Base-by-base conservation (phyloP, 2,113 vertebrate species). In the Cottus gobio region DNA sequence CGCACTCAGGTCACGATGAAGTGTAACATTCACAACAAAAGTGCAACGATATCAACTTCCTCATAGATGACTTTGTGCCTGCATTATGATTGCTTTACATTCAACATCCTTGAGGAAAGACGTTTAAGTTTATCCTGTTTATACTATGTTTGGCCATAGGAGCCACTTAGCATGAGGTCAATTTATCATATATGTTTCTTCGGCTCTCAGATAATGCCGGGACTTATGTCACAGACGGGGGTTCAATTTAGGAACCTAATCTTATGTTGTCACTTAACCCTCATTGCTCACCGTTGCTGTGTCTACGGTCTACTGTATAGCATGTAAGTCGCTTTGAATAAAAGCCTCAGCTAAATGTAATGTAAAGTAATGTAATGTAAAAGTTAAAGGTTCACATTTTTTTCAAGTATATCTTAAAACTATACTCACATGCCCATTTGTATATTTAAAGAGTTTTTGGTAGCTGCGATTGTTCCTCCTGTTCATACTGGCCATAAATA, bases 1-100 rank as follows among this genome's bases (percentile, higher is more conserved):
- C 74, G 63, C 63, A 48, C 72, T 82, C 68, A 69, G 89, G 83
- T 86, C 79, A 77, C 15, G 1, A 11, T 6, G 2, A 64, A 76
- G 65, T 36, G 31, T 44, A 34, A 44, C 57, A 69, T 87, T 84
- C 28, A 52, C 57, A 71, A 70, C 37, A 24, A 7, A 77, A 67
- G 7, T 48, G 54, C 26, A 56, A 50, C 3, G 22, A 63, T 54
- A 66, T 67, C 69, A 57, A 26, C 54, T 65, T 75, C 60, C 26
- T 44, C 11, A 2, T 44, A 5, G 56, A 44, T 30, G 26, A 20
- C 52, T 46, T 54, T 67, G 56, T 50, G 66, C 30, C 20, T 24
- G 10, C 20, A 50, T 56, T 44, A 13, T 31, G 3, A 57, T 65
- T 37, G 69, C 5, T 77, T 1, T 63, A 15, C 7, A 20, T 48